These are phyloP conservation scores for Rhagonycha lutea DNA, from an alignment of 2,888 invertebrate species.

Conservation along the genomic window DNA sequence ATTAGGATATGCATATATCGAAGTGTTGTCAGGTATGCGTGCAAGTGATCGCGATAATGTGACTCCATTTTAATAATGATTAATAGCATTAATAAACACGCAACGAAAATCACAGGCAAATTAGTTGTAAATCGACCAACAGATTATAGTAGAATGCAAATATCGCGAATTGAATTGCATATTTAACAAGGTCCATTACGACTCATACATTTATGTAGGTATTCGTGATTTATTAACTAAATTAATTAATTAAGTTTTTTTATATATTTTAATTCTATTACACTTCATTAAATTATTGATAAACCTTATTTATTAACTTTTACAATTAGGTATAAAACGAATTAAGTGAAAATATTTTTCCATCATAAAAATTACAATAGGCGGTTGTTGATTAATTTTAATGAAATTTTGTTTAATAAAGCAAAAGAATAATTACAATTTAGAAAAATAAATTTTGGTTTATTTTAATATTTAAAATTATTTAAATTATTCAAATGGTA, in stretches of 20 bases:
- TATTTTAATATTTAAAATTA: too few species aligned
- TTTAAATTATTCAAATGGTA: too few species aligned
- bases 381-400: background rate
- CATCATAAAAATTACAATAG: background rate
- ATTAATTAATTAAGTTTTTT: background rate
- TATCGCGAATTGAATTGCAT: constrained; percentile 16
- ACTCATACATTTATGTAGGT: background rate
- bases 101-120: constrained; percentile 20
- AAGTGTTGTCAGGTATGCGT: constrained; percentile 26
- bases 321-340: background rate
- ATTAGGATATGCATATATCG: constrained; percentile 30
- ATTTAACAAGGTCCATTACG: constrained; percentile 19
- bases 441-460: too few species aligned
- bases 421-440: too few species aligned
- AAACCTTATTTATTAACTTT: background rate
- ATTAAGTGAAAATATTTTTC: background rate
- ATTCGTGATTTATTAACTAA: background rate
- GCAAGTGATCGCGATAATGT: constrained; percentile 27
- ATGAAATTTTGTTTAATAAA: too few species aligned
- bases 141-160: constrained; percentile 16
- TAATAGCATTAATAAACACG: constrained; percentile 27
- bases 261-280: background rate
- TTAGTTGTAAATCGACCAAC: constrained; percentile 20
- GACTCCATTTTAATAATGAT: constrained; percentile 30
- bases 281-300: background rate